These are phyloP conservation scores for Crotalus tigris DNA, from an alignment of 2,113 vertebrate species.

Conservation along the genomic window DNA sequence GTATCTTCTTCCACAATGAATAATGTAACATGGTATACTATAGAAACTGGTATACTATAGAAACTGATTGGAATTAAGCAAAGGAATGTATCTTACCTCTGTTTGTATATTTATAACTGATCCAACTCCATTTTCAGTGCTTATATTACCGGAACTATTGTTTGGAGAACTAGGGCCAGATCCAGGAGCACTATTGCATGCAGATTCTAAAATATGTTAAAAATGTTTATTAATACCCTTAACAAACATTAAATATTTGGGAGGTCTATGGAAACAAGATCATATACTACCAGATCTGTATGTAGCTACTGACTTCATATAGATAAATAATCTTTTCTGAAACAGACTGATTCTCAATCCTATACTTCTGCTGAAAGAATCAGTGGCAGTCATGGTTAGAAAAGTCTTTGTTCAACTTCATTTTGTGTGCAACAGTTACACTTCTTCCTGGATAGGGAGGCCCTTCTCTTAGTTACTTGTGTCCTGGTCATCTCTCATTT, in stretches of 20 bases:
- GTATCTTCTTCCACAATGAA: background rate
- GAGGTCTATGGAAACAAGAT: background rate
- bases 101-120: slow-evolving; percentile 79
- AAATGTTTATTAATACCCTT: slow-evolving; percentile 33
- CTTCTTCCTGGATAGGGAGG: background rate
- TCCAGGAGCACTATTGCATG: slow-evolving; percentile 94
- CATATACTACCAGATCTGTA: background rate
- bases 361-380: background rate
- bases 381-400: background rate
- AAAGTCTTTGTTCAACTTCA: background rate
- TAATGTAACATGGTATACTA: background rate
- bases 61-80: background rate
- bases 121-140: slow-evolving; percentile 86
- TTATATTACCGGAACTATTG: slow-evolving; percentile 96
- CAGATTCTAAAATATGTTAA: slow-evolving; percentile 78
- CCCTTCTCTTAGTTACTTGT: background rate
- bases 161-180: slow-evolving; percentile 97
- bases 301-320: background rate
- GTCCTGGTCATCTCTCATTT: background rate
- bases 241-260: background rate
- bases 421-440: background rate
- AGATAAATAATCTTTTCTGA: background rate
- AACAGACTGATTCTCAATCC: background rate
- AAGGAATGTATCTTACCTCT: slow-evolving; percentile 77
- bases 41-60: background rate